Conservation (phyloP, 2,113 vertebrate species). For the Dipodomys stephensi region DNA sequence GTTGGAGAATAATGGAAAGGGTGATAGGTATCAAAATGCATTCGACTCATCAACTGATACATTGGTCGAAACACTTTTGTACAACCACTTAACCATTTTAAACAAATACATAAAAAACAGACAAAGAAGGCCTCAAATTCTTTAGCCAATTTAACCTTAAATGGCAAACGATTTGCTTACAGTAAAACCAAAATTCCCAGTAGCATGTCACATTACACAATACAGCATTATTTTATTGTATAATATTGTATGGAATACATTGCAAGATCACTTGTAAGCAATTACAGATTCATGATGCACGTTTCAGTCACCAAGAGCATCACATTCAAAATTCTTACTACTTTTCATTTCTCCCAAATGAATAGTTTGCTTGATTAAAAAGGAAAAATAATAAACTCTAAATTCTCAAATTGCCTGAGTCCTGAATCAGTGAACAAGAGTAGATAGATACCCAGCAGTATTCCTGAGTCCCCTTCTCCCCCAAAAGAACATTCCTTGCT, state of each 20-base stretch:
- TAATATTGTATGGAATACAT: no score
- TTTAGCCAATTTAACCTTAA: not conserved
- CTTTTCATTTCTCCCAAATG: not conserved
- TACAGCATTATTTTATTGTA: not conserved
- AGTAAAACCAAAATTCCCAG: not conserved
- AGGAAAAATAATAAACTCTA: not conserved
- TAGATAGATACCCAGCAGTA: not conserved
- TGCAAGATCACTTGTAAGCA: not conserved
- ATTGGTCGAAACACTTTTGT: no score
- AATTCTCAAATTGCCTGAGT: not conserved
- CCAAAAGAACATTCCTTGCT: constrained; percentile 17
- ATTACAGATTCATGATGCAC: not conserved
- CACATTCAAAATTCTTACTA: not conserved
- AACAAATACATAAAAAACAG: not conserved
- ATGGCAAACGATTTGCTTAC: not conserved
- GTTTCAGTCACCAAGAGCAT: not conserved
- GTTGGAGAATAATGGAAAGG: no score
- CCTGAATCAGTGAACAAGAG: not conserved
- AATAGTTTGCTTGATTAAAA: not conserved
- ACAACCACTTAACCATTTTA: no score
- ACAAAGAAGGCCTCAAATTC: not conserved
- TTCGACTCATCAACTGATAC: no score
- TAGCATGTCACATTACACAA: not conserved
- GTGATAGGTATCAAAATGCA: no score
- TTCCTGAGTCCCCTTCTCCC: not conserved